A percentile compares a stretch with the other conserved stretches of the same genome.
Evolutionary conservation across 2,797 vertebrate genomes (phyloP).

Genomic region (Fringilla coelebs): DNA sequence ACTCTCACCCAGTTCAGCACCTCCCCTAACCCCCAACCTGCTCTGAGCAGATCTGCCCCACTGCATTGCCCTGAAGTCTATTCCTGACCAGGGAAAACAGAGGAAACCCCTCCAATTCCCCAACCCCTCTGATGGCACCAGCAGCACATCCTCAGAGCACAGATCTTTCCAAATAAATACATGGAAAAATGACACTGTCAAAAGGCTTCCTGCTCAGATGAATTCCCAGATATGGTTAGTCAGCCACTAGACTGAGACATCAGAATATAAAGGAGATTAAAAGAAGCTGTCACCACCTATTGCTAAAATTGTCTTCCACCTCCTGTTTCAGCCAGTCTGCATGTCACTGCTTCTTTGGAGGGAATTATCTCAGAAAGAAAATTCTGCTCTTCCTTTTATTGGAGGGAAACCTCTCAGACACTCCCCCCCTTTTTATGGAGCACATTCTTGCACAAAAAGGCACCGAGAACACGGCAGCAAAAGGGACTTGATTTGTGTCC

Average conservation of each 20-base stretch:
- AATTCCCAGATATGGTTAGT: background rate
- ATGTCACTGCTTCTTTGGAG: background rate
- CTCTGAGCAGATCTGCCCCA: background rate
- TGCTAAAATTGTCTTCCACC: background rate
- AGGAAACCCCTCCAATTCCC: background rate
- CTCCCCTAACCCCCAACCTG: background rate
- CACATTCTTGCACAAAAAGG: background rate
- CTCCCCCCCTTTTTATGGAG: background rate
- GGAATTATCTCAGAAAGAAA: background rate
- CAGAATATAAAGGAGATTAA: background rate
- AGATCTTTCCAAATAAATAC: background rate
- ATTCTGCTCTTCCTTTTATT: background rate
- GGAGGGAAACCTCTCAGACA: background rate
- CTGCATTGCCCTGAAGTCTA: rapidly evolving
- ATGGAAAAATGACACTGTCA: background rate
- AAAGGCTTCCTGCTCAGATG: background rate
- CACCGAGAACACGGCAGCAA: rapidly evolving
- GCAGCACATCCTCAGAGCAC: background rate
- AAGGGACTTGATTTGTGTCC: background rate
- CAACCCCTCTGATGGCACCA: background rate
- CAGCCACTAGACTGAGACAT: background rate
- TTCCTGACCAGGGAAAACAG: background rate
- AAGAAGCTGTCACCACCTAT: slow-evolving; percentile 36
- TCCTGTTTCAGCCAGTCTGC: background rate
- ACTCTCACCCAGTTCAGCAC: background rate